Evolutionary conservation across 1,140 invertebrate genomes (phyloP).

Genomic region (Drosophila repleta): DNA sequence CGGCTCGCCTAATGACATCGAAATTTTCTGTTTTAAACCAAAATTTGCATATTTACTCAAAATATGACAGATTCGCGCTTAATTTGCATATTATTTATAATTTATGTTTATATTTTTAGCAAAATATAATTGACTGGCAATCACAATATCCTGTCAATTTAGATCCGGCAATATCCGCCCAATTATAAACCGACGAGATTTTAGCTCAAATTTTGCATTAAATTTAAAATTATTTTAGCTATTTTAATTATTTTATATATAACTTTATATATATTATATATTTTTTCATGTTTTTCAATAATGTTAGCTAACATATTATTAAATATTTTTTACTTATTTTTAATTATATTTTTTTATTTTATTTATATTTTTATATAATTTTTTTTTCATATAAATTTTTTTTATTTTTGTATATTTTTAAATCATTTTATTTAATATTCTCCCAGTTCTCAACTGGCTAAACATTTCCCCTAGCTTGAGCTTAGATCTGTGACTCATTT

Average conservation of each 20-base stretch:
- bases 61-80: slow-evolving; percentile 27
- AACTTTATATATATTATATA: no score
- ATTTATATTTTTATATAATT: no score
- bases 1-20: slow-evolving; percentile 61
- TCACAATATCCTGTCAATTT: slow-evolving; percentile 16
- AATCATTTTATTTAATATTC: no score
- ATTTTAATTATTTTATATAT: neutral
- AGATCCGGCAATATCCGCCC: slow-evolving; percentile 26
- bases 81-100: slow-evolving; percentile 24
- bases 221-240: neutral
- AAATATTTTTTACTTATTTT: neutral
- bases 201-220: neutral
- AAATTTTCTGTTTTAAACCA: slow-evolving; percentile 41
- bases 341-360: no score
- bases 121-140: slow-evolving; percentile 1
- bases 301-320: no score
- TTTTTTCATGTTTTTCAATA: no score
- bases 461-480: no score
- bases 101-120: slow-evolving; percentile 11
- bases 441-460: no score
- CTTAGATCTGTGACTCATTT: no score
- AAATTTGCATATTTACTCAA: slow-evolving; percentile 35
- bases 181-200: neutral
- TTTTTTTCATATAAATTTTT: no score
- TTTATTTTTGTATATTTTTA: no score